phyloP scores from a whole-genome alignment of 2,113 vertebrate species.

The Campylomormyrus numenius region DNA sequence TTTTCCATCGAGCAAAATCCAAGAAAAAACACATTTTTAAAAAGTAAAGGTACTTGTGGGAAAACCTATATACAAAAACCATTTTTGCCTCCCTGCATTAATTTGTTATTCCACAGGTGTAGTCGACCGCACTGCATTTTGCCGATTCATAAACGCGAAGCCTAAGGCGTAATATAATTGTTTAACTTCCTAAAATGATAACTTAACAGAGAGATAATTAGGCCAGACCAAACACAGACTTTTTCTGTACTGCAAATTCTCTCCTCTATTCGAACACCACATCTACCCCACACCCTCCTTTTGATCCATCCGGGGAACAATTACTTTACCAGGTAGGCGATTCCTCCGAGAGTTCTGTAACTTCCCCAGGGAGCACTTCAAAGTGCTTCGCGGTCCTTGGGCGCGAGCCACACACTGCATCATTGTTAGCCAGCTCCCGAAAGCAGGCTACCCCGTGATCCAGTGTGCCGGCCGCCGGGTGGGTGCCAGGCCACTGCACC shows the following conservation, averaged over 20 bases:
- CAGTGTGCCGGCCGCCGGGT: neutral
- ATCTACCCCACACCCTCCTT: constrained; percentile 53
- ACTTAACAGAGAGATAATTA: constrained; percentile 48
- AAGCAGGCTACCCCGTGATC: neutral
- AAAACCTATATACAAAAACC: constrained; percentile 45
- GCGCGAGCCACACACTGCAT: constrained; percentile 47
- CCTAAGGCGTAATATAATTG: constrained; percentile 59
- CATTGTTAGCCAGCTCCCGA: constrained; percentile 32
- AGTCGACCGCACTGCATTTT: constrained; percentile 36
- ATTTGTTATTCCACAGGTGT: constrained; percentile 53
- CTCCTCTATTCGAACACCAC: constrained; percentile 30
- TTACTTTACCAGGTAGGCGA: constrained; percentile 20
- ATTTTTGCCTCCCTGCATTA: constrained; percentile 39
- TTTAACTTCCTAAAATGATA: constrained; percentile 47
- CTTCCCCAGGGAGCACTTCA: constrained; percentile 44
- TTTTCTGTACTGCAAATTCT: constrained; percentile 43
- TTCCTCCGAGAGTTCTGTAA: constrained; percentile 37
- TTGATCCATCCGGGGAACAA: constrained; percentile 49
- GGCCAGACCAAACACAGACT: constrained; percentile 51
- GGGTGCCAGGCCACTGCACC: neutral
- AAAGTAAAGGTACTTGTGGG: constrained; percentile 25
- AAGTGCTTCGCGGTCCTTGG: constrained; percentile 44
- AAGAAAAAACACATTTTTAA: constrained; percentile 21
- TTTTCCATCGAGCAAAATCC: constrained; percentile 29
- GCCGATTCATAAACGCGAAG: constrained; percentile 53